phyloP scores from a whole-genome alignment of 2,888 invertebrate species.

The Acrocyrtus sp. region DNA sequence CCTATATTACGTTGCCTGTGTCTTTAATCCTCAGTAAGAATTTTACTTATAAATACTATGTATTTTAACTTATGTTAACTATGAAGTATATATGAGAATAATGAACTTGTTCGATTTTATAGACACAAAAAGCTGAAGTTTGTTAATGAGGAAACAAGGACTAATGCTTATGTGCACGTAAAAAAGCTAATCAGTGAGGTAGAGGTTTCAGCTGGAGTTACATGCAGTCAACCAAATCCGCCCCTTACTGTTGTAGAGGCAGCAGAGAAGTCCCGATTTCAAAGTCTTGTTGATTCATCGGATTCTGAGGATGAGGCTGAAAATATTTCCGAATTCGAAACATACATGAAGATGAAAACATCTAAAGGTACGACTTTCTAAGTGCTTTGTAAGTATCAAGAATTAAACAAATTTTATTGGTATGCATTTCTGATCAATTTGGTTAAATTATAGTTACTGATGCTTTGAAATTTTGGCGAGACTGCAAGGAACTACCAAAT shows the following conservation, averaged over 20 bases:
- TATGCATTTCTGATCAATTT: too few relatives aligned
- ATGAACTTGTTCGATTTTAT: neutral
- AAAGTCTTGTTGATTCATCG: slow-evolving; percentile 5
- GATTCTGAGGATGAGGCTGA: slow-evolving; percentile 2
- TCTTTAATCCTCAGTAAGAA: slow-evolving; percentile 21
- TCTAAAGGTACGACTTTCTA: slow-evolving; percentile 2
- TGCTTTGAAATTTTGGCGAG: neutral
- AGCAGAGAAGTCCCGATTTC: neutral
- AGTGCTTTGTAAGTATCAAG: too few relatives aligned
- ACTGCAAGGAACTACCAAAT: neutral
- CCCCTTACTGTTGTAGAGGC: too few relatives aligned
- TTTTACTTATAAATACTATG: too few relatives aligned
- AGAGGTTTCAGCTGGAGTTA: neutral
- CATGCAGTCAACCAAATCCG: too few relatives aligned
- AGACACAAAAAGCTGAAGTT: slow-evolving; percentile 26
- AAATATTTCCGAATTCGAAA: slow-evolving; percentile 5
- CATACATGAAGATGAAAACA: neutral
- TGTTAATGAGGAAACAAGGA: neutral
- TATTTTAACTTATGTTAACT: too few relatives aligned
- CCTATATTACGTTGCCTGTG: slow-evolving; percentile 15
- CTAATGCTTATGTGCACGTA: neutral
- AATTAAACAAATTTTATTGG: too few relatives aligned
- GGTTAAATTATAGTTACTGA: neutral
- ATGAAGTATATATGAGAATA: too few relatives aligned
- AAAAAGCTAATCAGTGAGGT: neutral